These are phyloP conservation scores for Pheosia tremula DNA, from an alignment of 2,888 invertebrate genomes.

Conservation along the genomic window DNA sequence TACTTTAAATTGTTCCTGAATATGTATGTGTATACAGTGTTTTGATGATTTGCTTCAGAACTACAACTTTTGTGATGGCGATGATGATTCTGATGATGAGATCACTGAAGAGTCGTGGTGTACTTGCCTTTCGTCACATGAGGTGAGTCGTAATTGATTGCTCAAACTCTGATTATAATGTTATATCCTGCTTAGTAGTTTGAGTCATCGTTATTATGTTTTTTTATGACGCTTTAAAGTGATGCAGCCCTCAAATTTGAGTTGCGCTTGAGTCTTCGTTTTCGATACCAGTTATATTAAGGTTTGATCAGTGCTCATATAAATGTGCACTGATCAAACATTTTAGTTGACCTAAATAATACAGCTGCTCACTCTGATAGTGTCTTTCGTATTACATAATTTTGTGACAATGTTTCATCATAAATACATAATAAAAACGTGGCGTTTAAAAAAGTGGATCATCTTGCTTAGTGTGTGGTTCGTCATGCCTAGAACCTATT, in stretches of 20 bases:
- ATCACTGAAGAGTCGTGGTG: constrained; percentile 69
- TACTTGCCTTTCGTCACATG: constrained; percentile 76
- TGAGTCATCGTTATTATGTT: too few relatives aligned
- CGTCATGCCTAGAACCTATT: not conserved
- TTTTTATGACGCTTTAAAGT: too few relatives aligned
- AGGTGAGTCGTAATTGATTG: constrained; percentile 46
- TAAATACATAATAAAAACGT: not conserved
- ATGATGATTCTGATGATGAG: constrained; percentile 77
- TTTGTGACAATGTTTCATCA: not conserved
- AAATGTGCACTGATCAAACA: not conserved
- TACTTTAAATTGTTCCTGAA: too few relatives aligned
- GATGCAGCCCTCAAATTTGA: too few relatives aligned
- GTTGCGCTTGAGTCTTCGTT: too few relatives aligned
- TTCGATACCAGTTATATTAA: not conserved
- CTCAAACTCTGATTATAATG: too few relatives aligned
- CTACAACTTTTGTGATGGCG: constrained; percentile 62
- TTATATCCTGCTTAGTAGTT: too few relatives aligned
- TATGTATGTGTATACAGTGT: not conserved
- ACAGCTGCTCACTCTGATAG: not conserved
- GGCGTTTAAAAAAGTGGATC: not conserved
- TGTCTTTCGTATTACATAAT: not conserved
- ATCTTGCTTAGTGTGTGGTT: not conserved
- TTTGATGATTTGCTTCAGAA: constrained; percentile 49
- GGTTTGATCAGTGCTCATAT: too few relatives aligned
- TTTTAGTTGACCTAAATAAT: not conserved